Evolutionary conservation across 2,888 invertebrate species (phyloP).

Genomic region (Phymatocera aterrima): DNA sequence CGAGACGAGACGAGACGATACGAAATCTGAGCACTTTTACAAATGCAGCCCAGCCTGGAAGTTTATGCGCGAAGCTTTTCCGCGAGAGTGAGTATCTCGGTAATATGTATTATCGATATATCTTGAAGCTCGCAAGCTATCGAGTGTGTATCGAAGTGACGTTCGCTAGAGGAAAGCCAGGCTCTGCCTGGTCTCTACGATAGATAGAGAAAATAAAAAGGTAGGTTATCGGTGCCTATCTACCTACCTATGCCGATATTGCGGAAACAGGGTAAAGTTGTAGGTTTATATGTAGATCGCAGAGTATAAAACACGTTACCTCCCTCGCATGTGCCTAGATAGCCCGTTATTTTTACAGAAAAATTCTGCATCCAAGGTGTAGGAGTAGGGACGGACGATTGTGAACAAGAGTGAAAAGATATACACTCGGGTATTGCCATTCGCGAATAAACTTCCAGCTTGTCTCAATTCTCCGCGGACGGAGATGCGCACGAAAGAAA

Average conservation of each 20-base stretch:
- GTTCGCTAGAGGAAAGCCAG: neutral
- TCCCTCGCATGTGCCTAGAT: neutral
- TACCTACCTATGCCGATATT: neutral
- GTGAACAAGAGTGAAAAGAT: neutral
- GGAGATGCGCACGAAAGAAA: neutral
- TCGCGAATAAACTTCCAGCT: no score
- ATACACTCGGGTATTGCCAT: no score
- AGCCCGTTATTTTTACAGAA: slow-evolving; percentile 13
- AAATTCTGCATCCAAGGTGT: neutral
- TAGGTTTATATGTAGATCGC: neutral
- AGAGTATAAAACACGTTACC: neutral
- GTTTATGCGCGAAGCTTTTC: slow-evolving; percentile 16
- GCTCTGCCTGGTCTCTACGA: neutral
- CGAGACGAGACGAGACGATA: no score
- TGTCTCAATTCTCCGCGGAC: no score
- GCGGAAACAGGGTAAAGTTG: neutral
- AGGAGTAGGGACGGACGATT: neutral
- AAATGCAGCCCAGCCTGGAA: no score
- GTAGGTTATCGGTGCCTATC: neutral
- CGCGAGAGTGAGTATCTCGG: neutral
- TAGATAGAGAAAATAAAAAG: neutral
- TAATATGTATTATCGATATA: slow-evolving; percentile 29
- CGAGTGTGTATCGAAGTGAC: slow-evolving; percentile 33
- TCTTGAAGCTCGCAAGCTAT: slow-evolving; percentile 9
- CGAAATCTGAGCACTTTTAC: neutral